Conservation (phyloP, 1,140 invertebrate genomes). For the Idris sp. region DNA sequence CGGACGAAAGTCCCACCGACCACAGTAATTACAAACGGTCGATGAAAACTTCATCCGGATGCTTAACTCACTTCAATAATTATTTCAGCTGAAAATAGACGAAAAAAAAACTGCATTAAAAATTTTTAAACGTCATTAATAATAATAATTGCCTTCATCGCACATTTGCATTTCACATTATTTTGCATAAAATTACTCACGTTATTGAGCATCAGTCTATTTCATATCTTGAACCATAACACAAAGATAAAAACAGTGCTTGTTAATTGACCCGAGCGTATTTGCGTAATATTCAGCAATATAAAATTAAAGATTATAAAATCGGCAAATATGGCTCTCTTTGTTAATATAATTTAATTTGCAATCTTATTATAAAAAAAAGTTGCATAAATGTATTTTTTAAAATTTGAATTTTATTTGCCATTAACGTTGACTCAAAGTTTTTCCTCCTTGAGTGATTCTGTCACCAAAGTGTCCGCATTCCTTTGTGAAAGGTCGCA, state of each 20-base stretch:
- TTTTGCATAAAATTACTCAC: slow-evolving; percentile 29
- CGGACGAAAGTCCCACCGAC: slow-evolving; percentile 87
- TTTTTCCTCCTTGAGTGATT: slow-evolving; percentile 32
- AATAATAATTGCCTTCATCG: too few relatives aligned
- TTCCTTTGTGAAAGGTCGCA: slow-evolving; percentile 44
- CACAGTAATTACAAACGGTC: slow-evolving; percentile 77
- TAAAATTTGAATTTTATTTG: neutral
- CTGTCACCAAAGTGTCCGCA: slow-evolving; percentile 47
- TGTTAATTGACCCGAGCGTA: slow-evolving; percentile 47
- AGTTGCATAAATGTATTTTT: neutral
- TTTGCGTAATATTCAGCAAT: slow-evolving; percentile 44
- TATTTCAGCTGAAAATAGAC: neutral
- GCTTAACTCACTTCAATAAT: slow-evolving; percentile 67
- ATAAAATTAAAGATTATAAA: slow-evolving; percentile 50
- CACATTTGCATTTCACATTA: slow-evolving; percentile 20
- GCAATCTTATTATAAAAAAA: neutral
- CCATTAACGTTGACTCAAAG: slow-evolving; percentile 4
- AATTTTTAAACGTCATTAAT: too few relatives aligned
- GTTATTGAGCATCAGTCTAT: slow-evolving; percentile 15
- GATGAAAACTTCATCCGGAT: slow-evolving; percentile 83
- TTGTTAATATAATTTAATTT: neutral
- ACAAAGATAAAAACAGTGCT: slow-evolving; percentile 43
- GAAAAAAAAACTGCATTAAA: neutral
- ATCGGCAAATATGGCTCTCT: neutral
- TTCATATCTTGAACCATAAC: slow-evolving; percentile 29